A percentile compares a stretch with the other conserved stretches of the same genome.
Evolutionary conservation across 2,888 invertebrate species (phyloP).

Genomic region (Exephanes ischioxanthus): DNA sequence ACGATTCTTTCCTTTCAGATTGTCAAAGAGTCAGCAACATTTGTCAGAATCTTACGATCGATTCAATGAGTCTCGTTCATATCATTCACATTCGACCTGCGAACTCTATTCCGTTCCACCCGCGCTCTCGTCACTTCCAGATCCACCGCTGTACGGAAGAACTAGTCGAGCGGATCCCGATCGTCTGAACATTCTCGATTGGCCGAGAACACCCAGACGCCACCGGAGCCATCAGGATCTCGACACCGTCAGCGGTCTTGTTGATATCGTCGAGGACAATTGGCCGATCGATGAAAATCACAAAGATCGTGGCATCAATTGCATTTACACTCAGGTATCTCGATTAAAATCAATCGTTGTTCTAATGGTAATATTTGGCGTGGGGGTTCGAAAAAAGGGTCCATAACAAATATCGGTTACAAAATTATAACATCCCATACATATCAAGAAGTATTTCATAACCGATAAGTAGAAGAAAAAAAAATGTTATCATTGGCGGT

Average conservation of each 20-base stretch:
- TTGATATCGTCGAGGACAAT: conserved; percentile 83
- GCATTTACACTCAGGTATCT: conserved; percentile 83
- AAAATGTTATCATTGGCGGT: too few relatives aligned
- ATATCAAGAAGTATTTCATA: too few relatives aligned
- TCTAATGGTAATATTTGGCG: not conserved
- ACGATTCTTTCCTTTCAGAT: conserved; percentile 71
- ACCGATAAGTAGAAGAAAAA: too few relatives aligned
- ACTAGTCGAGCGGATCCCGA: conserved; percentile 75
- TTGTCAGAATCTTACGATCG: conserved; percentile 81
- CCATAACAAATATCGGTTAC: not conserved
- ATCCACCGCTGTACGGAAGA: conserved; percentile 74
- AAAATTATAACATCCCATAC: not conserved
- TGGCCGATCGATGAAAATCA: conserved; percentile 82
- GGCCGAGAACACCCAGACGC: conserved; percentile 80
- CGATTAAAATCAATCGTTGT: conserved; percentile 9
- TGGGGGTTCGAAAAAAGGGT: not conserved
- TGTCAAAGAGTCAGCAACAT: conserved; percentile 83
- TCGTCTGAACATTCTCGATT: conserved; percentile 82
- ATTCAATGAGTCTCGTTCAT: conserved; percentile 77
- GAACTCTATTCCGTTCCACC: conserved; percentile 80
- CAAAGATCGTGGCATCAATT: conserved; percentile 81
- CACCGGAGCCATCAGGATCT: conserved; percentile 82
- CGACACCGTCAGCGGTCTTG: conserved; percentile 82
- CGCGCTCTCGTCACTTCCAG: conserved; percentile 77
- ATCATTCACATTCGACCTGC: conserved; percentile 81